Percentiles rank a stretch among this genome's conserved stretches.
Conservation (phyloP, 2,888 invertebrate species). For the Digitonthophagus gazella region DNA sequence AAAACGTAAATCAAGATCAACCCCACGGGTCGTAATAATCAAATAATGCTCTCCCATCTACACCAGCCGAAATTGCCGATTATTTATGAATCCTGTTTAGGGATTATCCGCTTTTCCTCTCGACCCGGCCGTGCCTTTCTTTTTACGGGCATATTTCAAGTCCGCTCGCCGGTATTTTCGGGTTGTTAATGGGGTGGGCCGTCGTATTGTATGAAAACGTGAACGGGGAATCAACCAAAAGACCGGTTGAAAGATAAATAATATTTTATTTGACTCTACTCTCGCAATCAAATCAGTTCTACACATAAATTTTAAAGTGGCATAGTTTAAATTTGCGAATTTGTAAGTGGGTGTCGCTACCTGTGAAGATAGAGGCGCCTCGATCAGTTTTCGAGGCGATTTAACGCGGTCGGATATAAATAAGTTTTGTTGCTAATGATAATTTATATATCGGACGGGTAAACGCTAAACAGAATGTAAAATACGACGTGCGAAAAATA, state of each 20-base stretch:
- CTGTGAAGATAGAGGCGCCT: too few species aligned
- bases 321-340: too few species aligned
- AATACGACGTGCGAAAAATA: slow-evolving; percentile 15
- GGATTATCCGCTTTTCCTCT: slow-evolving; percentile 10
- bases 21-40: slow-evolving; percentile 11
- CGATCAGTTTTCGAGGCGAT: background rate
- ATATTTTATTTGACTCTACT: background rate
- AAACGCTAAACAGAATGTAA: slow-evolving; percentile 13
- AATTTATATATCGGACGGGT: slow-evolving; percentile 3
- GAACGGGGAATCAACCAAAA: background rate
- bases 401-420: slow-evolving; percentile 2
- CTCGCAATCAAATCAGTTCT: too few species aligned
- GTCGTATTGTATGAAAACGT: background rate
- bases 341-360: too few species aligned
- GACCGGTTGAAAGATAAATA: background rate
- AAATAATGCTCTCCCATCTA: slow-evolving; percentile 11
- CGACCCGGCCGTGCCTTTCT: background rate
- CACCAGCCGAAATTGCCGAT: slow-evolving; percentile 9
- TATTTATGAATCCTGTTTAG: slow-evolving; percentile 7
- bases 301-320: too few species aligned
- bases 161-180: background rate
- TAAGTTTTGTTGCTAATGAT: slow-evolving; percentile 12
- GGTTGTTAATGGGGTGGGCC: background rate
- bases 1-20: slow-evolving; percentile 15
- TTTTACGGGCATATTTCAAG: background rate